Evolutionary conservation across 2,113 vertebrate genomes (phyloP).

Genomic region (Rutilus rutilus): DNA sequence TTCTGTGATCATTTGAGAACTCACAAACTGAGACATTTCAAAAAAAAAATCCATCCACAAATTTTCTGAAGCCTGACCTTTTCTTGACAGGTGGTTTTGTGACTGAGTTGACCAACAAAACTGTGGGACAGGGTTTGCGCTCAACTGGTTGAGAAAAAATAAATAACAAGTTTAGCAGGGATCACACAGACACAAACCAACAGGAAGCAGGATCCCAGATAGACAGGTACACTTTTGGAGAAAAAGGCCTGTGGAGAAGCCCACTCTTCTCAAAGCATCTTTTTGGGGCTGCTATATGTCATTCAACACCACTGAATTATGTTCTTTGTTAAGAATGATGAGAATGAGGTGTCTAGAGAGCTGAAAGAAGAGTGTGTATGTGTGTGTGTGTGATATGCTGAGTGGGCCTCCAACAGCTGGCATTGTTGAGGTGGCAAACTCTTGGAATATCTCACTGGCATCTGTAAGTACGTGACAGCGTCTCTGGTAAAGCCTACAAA

Average conservation of each 20-base stretch:
- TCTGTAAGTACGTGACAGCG: conserved; percentile 18
- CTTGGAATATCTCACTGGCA: conserved; percentile 5
- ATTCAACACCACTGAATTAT: conserved; percentile 79
- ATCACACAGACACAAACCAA: conserved; percentile 42
- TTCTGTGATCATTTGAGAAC: too few relatives aligned
- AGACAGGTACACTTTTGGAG: neutral
- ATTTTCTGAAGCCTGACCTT: neutral
- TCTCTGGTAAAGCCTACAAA: conserved; percentile 21
- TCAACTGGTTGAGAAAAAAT: neutral
- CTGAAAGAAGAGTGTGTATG: neutral
- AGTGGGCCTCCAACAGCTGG: conserved; percentile 30
- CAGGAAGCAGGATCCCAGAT: neutral
- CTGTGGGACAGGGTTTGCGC: neutral
- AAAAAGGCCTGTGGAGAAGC: neutral
- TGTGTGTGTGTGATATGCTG: neutral
- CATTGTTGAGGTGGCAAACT: conserved; percentile 8
- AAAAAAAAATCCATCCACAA: neutral
- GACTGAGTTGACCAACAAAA: neutral
- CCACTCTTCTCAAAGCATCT: conserved; percentile 63
- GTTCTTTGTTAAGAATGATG: conserved; percentile 31
- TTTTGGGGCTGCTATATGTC: conserved; percentile 68
- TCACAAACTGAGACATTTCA: too few relatives aligned
- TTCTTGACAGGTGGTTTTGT: neutral
- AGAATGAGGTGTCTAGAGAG: conserved; percentile 17
- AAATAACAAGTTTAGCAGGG: neutral